Evolutionary conservation across 2,888 invertebrate genomes (phyloP).

Genomic region (Hemaris fuciformis): DNA sequence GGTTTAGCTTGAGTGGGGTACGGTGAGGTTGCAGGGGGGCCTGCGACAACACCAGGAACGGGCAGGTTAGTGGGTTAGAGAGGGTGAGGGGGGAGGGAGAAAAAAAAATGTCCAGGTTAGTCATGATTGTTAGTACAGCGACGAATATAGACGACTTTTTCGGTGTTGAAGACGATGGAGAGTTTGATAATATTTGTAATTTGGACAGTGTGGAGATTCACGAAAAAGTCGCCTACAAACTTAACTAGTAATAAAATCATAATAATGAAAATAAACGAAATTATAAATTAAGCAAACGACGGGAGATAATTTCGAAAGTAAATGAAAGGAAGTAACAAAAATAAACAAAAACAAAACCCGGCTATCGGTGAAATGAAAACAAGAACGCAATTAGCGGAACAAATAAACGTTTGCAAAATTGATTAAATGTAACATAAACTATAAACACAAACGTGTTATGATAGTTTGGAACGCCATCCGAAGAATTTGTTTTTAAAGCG

Average conservation of each 20-base stretch:
- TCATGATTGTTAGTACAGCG: slow-evolving; percentile 50
- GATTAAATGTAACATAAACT: slow-evolving; percentile 66
- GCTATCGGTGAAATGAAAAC: slow-evolving; percentile 35
- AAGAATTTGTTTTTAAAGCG: slow-evolving; percentile 65
- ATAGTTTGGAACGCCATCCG: slow-evolving; percentile 75
- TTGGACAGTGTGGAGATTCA: neutral
- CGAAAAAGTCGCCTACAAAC: slow-evolving; percentile 25
- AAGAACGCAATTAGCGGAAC: slow-evolving; percentile 56
- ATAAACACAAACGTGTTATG: slow-evolving; percentile 77
- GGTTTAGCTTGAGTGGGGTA: slow-evolving; percentile 81
- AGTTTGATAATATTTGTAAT: neutral
- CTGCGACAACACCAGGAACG: slow-evolving; percentile 73
- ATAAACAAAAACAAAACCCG: slow-evolving; percentile 19
- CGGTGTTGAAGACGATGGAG: slow-evolving; percentile 8
- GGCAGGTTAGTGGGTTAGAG: slow-evolving; percentile 75
- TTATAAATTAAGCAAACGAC: slow-evolving; percentile 22
- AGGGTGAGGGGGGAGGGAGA: slow-evolving; percentile 38
- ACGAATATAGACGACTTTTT: slow-evolving; percentile 37
- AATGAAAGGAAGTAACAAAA: slow-evolving; percentile 20
- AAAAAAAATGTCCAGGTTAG: slow-evolving; percentile 65
- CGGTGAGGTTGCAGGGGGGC: slow-evolving; percentile 84
- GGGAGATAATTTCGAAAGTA: slow-evolving; percentile 12
- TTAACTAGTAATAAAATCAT: neutral
- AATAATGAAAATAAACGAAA: slow-evolving; percentile 31
- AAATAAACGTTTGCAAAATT: slow-evolving; percentile 39